Percentiles rank a stretch among this genome's conserved stretches.
Evolutionary conservation across 2,113 vertebrate genomes (phyloP).

Genomic region (Chamaea fasciata): DNA sequence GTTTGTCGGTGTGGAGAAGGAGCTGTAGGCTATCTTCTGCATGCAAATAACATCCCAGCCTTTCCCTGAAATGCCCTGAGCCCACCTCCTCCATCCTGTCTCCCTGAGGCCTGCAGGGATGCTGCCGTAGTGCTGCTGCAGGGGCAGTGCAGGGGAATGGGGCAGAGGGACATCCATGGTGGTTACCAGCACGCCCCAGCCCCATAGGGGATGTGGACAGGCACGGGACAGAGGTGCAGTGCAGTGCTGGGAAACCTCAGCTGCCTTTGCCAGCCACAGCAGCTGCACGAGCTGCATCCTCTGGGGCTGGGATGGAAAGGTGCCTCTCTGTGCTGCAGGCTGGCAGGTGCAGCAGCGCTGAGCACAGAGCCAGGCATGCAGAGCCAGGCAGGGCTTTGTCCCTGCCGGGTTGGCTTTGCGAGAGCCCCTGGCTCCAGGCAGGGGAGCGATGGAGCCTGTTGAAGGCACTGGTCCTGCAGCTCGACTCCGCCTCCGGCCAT

Average conservation of each 20-base stretch:
- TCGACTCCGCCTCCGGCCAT: accelerated
- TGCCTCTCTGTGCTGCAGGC: neutral
- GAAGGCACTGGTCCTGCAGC: neutral
- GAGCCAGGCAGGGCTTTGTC: neutral
- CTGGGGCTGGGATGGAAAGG: neutral
- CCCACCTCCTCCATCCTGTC: accelerated
- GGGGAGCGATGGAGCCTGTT: accelerated
- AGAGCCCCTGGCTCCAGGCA: neutral
- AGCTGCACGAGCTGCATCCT: neutral
- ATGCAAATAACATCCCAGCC: neutral
- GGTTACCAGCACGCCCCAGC: neutral
- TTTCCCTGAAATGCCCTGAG: neutral
- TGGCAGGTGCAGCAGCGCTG: neutral
- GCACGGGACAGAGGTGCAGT: neutral
- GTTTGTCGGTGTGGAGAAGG: accelerated
- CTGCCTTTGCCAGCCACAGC: neutral
- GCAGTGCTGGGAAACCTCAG: neutral
- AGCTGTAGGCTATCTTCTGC: neutral
- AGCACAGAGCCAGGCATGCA: neutral
- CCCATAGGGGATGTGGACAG: accelerated
- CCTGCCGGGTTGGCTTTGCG: accelerated
- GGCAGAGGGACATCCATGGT: neutral
- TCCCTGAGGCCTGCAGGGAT: neutral
- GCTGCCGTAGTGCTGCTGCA: neutral
- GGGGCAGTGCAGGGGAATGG: neutral